phyloP scores from a whole-genome alignment of 2,888 invertebrate species.

The Globia sparganii region DNA sequence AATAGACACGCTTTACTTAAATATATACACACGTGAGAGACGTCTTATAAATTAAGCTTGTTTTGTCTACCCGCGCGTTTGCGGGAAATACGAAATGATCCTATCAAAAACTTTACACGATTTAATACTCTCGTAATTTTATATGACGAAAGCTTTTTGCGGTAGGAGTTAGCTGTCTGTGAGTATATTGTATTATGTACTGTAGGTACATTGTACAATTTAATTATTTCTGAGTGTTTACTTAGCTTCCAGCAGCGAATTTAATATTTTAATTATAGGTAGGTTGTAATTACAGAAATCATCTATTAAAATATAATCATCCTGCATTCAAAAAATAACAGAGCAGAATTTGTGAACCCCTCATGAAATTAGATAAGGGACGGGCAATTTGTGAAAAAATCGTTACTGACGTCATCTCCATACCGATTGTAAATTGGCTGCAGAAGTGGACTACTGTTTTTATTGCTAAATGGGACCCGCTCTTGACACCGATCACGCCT shows the following conservation, averaged over 20 bases:
- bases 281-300: neutral
- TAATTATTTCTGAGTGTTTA: conserved; percentile 4
- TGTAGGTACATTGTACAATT: too few relatives aligned
- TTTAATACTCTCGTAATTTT: conserved; percentile 40
- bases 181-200: neutral
- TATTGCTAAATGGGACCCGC: too few relatives aligned
- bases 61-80: conserved; percentile 35
- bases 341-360: neutral
- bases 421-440: neutral
- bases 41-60: conserved; percentile 46
- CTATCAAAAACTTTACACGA: conserved; percentile 50
- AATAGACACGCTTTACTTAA: conserved; percentile 9
- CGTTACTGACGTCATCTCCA: too few relatives aligned
- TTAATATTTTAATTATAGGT: neutral
- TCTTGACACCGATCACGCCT: too few relatives aligned
- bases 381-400: neutral
- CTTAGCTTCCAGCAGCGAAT: neutral
- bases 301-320: neutral
- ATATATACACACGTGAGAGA: conserved; percentile 13
- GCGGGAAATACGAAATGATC: conserved; percentile 50
- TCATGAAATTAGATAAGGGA: neutral
- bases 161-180: neutral
- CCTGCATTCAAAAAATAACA: neutral
- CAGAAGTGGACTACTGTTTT: neutral
- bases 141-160: conserved; percentile 31